phyloP scores from a whole-genome alignment of 1,140 invertebrate species.

The Euura saliciscinereae region DNA sequence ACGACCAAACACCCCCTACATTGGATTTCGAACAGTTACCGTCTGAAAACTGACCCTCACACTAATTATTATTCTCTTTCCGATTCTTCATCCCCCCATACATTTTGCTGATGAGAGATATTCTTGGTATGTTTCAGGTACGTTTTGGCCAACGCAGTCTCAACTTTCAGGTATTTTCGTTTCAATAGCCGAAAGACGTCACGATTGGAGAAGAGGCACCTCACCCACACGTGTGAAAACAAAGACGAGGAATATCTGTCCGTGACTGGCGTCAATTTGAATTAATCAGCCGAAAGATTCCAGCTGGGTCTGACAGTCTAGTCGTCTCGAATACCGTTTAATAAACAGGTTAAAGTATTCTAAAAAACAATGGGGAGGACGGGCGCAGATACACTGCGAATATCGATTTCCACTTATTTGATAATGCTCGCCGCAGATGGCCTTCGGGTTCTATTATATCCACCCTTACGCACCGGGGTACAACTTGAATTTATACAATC shows the following conservation, averaged over 20 bases:
- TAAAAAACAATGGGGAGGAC: not conserved
- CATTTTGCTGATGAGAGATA: too few species aligned
- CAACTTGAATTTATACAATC: too few species aligned
- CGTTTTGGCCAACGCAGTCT: too few species aligned
- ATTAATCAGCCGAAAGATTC: not conserved
- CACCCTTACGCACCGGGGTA: not conserved
- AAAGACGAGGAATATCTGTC: not conserved
- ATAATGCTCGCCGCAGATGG: constrained; percentile 3
- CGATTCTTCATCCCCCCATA: too few species aligned
- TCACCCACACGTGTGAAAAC: too few species aligned
- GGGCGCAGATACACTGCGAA: not conserved
- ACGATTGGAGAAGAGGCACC: too few species aligned
- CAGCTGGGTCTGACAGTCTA: not conserved
- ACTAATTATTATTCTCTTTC: too few species aligned
- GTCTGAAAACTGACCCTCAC: too few species aligned
- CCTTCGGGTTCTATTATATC: not conserved
- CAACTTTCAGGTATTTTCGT: too few species aligned
- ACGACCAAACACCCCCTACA: not conserved
- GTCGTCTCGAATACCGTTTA: not conserved
- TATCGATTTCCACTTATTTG: constrained; percentile 7
- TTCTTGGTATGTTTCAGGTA: too few species aligned
- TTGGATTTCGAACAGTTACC: too few species aligned
- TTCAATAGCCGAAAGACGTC: too few species aligned
- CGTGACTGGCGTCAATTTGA: not conserved
- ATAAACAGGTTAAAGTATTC: not conserved